Evolutionary conservation across 2,797 vertebrate genomes (phyloP), one percentile per base, ranked within the genome.

Genomic region (Sebastes vulpes): DNA sequence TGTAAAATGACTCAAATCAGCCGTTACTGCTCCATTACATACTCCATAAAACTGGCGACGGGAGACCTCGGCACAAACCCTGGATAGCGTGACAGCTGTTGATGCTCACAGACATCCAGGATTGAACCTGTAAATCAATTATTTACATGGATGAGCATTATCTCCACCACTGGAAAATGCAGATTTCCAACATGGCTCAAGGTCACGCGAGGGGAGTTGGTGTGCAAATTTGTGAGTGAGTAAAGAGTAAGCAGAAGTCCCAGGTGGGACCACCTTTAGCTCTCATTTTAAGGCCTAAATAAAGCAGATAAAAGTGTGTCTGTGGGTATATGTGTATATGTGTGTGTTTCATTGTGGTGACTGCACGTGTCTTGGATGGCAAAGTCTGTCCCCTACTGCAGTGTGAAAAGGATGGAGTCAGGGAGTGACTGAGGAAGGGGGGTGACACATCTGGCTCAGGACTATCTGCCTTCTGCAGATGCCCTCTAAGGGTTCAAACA

Each of bases 61-160:
- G 59, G 46, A 74, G 25, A 56, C 38, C 11, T 16, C 3, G 20
- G 26, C 42, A 70, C 6, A 42, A 60, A 76, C 54, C 54, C 54
- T 20, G 52, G n/a, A 84, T 81, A 21, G 89, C 54, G 65, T 88
- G 91, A 86, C 82, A 88, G 81, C 77, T 84, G 91, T 77, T 84
- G 63, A 72, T 65, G 54, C 73, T 73, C 73, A 35, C 72, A 9
- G 74, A 83, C 72, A 75, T 82, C 66, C 61, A 78, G 56, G 65
- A 77, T 23, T 90, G 50, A 92, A 92, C 70, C 67, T 56, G 71
- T 16, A 72, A 81, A 90, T 93, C 75, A 88, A 90, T 94, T 91
- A 93, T 91, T 91, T 83, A 93, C 84, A 76, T 83, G 82, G 66
- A 77, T 54, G 75, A 91, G 79, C 88, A 77, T 75, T 60, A 61